Conservation (phyloP, 2,797 vertebrate species). For the Erethizon dorsatum region DNA sequence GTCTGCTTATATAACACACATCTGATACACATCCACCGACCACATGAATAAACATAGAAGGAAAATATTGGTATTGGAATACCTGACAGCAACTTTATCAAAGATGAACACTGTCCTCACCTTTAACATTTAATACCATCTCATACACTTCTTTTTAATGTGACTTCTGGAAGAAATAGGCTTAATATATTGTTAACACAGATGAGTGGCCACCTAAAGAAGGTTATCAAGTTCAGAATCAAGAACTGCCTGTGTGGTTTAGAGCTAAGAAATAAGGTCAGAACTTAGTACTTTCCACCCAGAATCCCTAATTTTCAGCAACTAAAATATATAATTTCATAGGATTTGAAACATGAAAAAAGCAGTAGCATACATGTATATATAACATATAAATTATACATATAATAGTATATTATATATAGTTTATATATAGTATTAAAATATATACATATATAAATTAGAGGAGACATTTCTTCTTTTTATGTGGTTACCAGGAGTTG, state of each 20-base stretch:
- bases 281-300: background rate
- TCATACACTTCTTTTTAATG: conserved; percentile 55
- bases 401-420: background rate
- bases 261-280: background rate
- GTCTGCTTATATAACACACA: background rate
- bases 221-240: background rate
- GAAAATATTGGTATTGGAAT: background rate
- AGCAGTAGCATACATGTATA: background rate
- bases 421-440: background rate
- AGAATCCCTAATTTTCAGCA: background rate
- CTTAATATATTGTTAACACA: conserved; percentile 55
- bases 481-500: too few relatives aligned
- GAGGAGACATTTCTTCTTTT: too few relatives aligned
- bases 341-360: background rate
- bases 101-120: background rate
- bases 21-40: background rate
- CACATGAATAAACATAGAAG: background rate
- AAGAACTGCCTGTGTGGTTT: conserved; percentile 34
- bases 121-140: conserved; percentile 49
- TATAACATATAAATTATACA: background rate
- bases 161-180: conserved; percentile 9
- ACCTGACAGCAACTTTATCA: background rate
- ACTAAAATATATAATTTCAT: background rate
- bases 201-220: conserved; percentile 51
- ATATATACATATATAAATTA: background rate